Base-by-base conservation (phyloP, 2,113 vertebrate genomes). In the Hydrochoerus hydrochaeris region DNA sequence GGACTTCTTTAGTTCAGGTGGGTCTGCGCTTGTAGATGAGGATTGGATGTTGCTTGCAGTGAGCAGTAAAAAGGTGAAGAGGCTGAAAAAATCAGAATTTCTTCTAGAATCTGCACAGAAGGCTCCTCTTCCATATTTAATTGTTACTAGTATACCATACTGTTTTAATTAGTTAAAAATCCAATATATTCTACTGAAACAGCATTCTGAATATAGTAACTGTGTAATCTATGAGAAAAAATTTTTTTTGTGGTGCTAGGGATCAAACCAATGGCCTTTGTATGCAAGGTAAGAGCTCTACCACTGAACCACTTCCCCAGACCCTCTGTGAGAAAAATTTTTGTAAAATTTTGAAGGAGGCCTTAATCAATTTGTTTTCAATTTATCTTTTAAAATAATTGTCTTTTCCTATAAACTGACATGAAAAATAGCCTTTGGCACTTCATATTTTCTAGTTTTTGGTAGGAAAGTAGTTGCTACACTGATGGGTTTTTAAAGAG, bases 101-200 rank as follows among this genome's bases (percentile, higher is more conserved):
- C 44, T 91, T n/a, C 16, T 30, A 80, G 91, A 95, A 91, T 69
- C 62, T n/a, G 8, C 32, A 75, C 71, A 38, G 35, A 49, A 1
- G 1, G 38, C 24, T 32, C 28, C 30, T 35, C 80, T 26, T 80
- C 58, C 89, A 30, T 62, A 2, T 93, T 87, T 91, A 49, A n/a
- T 93, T 63, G 65, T 16, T 86, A 60, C 41, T 49, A 57, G 58
- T 38, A 24, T 0, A 44, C 49, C 71, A 46, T 35, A n/a, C 60
- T 94, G 85, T 28, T 96, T 94, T 60, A 86, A 26, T 88, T 93
- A 77, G 5, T 19, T 20, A 19, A 57, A 86, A 87, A 58, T 35
- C n/a, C 35, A 95, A 46, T 58, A 49, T 44, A 46, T 65, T 17
- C 12, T 60, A 60, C 52, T 71, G 52, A 86, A 94, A 87, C 57